Evolutionary conservation across 2,888 invertebrate genomes (phyloP), one percentile per base, ranked within the genome.

Genomic region (Patella ulyssiponensis): DNA sequence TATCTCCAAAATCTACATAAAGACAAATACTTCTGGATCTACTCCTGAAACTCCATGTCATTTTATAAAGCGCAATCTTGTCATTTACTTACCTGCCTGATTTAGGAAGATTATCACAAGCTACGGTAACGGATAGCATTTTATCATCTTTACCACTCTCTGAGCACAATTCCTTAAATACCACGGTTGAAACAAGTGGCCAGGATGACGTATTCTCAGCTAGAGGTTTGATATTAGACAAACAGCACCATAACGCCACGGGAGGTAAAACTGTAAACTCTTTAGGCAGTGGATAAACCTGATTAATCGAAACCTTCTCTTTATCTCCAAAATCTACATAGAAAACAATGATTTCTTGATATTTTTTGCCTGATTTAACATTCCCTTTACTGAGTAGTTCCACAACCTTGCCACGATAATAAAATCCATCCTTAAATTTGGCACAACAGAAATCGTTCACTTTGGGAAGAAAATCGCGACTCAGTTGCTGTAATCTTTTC

Each of bases 301-400:
- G 94, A 77, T 94, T 93, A 1, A 93, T 93, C 0, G 94, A 92
- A 1, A 95, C 93, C 85, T 94, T 94, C 86, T 95, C 95, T 79
- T 94, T 94, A 91, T 97, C 96, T 0, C 97, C 97, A 91, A 96
- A 97, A 92, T 98, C 97, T 75, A 97, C 94, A 92, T 95, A 97
- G 90, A 95, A 96, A 15, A 97, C 93, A 54, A 83, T 77, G 4
- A 86, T 77, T 69, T 83, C 33, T 53, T 20, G 52, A 12, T 71
- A 69, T 73, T 51, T 70, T 54, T 51, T 20, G 11, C 51, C n/a
- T 17, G 69, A 53, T 69, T 58, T 75, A 17, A 69, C 11, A 4
- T 44, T 23, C 27, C 23, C n/a, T 56, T 52, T 15, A 53, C 23
- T 51, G 71, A 58, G 53, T 1, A 70, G 69, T 3, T 79, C 78